Evolutionary conservation across 2,888 invertebrate genomes (phyloP).

Genomic region (Sicus ferrugineus): DNA sequence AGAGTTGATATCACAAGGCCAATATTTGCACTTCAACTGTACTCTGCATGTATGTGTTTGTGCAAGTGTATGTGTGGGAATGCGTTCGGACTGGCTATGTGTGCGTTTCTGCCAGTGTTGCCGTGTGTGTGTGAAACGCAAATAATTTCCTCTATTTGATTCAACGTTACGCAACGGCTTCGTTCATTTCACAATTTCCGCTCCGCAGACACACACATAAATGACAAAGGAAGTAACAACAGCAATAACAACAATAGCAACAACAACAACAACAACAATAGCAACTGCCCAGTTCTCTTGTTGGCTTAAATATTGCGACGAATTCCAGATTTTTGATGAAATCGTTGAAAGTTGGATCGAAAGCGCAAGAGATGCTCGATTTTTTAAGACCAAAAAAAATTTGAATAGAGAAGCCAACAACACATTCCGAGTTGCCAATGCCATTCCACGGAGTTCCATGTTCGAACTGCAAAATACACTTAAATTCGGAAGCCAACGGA

Average conservation of each 20-base stretch:
- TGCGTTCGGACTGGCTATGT: neutral
- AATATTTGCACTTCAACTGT: neutral
- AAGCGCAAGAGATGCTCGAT: too few species aligned
- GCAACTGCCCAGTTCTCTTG: neutral
- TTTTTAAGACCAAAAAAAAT: too few species aligned
- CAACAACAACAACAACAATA: neutral
- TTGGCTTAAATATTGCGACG: neutral
- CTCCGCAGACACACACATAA: neutral
- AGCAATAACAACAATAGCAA: neutral
- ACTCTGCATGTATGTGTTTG: neutral
- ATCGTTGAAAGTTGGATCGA: too few species aligned
- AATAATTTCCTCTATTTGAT: constrained; percentile 20
- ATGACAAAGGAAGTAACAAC: neutral
- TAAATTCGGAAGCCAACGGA: too few species aligned
- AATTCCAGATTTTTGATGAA: too few species aligned
- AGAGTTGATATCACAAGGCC: constrained; percentile 9
- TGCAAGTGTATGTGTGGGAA: neutral
- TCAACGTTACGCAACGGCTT: constrained; percentile 6
- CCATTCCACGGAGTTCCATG: too few species aligned
- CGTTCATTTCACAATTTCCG: constrained; percentile 12
- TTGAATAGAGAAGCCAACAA: too few species aligned
- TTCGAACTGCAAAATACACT: too few species aligned
- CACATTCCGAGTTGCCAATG: too few species aligned
- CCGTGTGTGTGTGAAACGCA: neutral
- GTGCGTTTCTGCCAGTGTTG: neutral